phyloP scores from a whole-genome alignment of 2,888 invertebrate genomes.

The Dynastes hyllus region DNA sequence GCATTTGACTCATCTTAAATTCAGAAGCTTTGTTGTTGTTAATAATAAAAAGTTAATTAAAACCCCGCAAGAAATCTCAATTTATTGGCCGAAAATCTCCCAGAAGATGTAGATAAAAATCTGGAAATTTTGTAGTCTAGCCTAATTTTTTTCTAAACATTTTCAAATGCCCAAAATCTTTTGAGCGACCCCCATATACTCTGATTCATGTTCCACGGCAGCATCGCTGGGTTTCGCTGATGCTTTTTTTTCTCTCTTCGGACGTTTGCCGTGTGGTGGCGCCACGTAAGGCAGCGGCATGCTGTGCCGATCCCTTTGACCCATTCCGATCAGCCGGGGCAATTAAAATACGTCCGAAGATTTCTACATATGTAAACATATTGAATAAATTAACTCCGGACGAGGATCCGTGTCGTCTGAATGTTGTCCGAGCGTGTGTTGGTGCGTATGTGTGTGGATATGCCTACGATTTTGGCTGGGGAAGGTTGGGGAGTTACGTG shows the following conservation, averaged over 20 bases:
- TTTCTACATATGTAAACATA: conserved; percentile 69
- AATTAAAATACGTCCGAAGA: conserved; percentile 68
- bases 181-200: conserved; percentile 5
- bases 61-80: no score
- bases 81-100: no score
- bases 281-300: conserved; percentile 67
- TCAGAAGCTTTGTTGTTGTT: no score
- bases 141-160: not conserved
- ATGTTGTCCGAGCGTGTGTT: not conserved
- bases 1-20: no score
- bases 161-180: not conserved
- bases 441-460: no score
- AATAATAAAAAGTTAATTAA: no score
- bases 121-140: no score
- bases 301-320: conserved; percentile 63
- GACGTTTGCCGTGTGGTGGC: conserved; percentile 61
- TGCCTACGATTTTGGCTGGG: no score
- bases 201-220: not conserved
- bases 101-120: no score
- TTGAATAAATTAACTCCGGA: conserved; percentile 67
- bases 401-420: conserved; percentile 32
- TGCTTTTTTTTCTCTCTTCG: conserved; percentile 23
- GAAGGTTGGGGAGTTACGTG: no score
- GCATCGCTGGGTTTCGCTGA: not conserved
- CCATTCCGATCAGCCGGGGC: conserved; percentile 62